phyloP scores from a whole-genome alignment of 2,888 invertebrate species.

The Euspilapteryx auroguttella region DNA sequence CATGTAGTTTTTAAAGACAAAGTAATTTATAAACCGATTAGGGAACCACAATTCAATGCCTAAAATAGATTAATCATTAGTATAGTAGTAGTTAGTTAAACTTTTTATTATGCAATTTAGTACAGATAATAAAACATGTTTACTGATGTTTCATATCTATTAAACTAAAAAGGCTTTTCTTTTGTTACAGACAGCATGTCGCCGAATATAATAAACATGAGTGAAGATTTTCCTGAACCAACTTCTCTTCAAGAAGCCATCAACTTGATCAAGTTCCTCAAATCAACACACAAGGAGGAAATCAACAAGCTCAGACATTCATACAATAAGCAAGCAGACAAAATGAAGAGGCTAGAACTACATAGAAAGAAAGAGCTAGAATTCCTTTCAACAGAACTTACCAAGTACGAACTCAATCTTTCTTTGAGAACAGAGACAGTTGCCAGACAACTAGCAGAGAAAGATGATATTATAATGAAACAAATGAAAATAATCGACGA shows the following conservation, averaged over 20 bases:
- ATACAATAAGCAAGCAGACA: conserved; percentile 32
- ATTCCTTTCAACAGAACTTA: conserved; percentile 41
- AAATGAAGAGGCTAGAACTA: conserved; percentile 41
- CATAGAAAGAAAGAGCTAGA: conserved; percentile 47
- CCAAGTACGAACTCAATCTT: conserved; percentile 47
- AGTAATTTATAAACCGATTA: no score
- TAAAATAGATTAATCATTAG: no score
- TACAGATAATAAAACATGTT: no score
- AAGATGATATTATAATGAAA: conserved; percentile 38
- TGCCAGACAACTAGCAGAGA: conserved; percentile 35
- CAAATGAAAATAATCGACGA: conserved; percentile 36
- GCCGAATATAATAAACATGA: conserved; percentile 16
- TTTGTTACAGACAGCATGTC: conserved; percentile 30
- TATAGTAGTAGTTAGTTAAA: no score
- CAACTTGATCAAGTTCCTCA: conserved; percentile 47
- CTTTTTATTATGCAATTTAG: no score
- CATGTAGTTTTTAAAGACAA: no score
- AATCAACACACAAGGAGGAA: conserved; percentile 47
- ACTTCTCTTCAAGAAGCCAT: conserved; percentile 45
- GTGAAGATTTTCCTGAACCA: conserved; percentile 34
- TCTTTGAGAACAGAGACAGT: conserved; percentile 37
- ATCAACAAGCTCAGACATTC: conserved; percentile 33
- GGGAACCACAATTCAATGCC: no score
- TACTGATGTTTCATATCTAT: no score
- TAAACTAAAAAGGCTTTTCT: conserved; percentile 8